These are phyloP conservation scores for Beroe forskalii DNA, from an alignment of 37 sponge, comb jelly and placozoan species.

Conservation along the genomic window DNA sequence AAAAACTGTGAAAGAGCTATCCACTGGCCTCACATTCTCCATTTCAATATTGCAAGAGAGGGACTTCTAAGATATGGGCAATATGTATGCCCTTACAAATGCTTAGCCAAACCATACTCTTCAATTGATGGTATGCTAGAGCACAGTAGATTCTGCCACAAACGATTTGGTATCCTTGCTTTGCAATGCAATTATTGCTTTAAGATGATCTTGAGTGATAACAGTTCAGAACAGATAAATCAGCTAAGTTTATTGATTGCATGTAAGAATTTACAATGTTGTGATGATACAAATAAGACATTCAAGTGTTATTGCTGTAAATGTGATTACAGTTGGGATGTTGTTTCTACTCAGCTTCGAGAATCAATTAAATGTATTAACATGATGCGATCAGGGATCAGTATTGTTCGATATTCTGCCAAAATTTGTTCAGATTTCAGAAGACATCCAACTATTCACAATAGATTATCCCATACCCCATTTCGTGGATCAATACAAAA, in stretches of 20 bases:
- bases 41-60: not conserved
- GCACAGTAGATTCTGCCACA: not conserved
- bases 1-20: not conserved
- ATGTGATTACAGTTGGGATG: not conserved
- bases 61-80: not conserved
- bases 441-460: not conserved
- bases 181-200: conserved; percentile 21
- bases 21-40: not conserved
- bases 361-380: not conserved
- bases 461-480: too few relatives aligned
- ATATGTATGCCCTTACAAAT: conserved; percentile 1
- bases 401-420: not conserved
- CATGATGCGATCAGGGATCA: not conserved
- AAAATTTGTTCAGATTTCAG: not conserved
- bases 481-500: not conserved
- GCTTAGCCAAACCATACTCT: not conserved
- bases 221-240: not conserved
- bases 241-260: not conserved
- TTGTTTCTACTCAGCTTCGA: not conserved
- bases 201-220: conserved; percentile 8
- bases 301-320: conserved; percentile 27
- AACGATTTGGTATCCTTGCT: not conserved
- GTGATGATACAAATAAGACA: not conserved
- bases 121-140: not conserved
- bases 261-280: not conserved